Evolutionary conservation across 35 echinoderm and acorn worm species (phyloP).

Genomic region (Amphiura filiformis): DNA sequence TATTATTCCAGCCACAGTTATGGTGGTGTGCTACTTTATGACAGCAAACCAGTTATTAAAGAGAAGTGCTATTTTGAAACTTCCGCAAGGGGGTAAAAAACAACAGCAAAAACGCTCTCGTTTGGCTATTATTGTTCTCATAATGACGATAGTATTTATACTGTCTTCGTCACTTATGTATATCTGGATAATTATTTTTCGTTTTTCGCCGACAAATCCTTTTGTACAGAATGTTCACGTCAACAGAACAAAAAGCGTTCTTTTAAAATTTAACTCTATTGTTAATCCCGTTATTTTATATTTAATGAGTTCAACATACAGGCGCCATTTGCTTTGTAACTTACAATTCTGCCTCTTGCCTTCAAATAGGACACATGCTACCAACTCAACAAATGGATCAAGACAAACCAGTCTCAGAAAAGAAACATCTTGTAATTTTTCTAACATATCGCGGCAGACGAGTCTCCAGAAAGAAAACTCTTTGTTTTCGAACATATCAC

Average conservation of each 20-base stretch:
- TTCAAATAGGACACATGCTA: background rate
- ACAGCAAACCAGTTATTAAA: conserved; percentile 3
- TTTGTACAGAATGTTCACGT: background rate
- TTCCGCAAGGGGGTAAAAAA: background rate
- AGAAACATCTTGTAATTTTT: no score
- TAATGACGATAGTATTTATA: conserved; percentile 15
- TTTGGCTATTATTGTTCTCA: conserved; percentile 9
- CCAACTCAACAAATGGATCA: no score
- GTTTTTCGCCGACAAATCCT: rapidly evolving
- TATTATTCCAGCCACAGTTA: background rate
- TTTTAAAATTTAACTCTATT: conserved; percentile 8
- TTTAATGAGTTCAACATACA: conserved; percentile 23
- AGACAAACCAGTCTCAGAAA: no score
- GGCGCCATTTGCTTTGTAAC: background rate
- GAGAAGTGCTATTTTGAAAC: background rate
- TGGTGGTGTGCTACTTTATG: conserved; percentile 1
- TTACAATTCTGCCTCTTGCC: background rate
- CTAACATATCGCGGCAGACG: no score
- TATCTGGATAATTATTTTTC: background rate
- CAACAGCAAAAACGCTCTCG: conserved; percentile 13
- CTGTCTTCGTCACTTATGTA: background rate
- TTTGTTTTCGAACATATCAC: no score
- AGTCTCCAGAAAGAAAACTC: no score
- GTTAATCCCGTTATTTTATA: conserved; percentile 38
- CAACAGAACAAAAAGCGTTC: background rate